These are phyloP conservation scores for Nymphicus hollandicus DNA, from an alignment of 2,113 vertebrate species.

Conservation along the genomic window DNA sequence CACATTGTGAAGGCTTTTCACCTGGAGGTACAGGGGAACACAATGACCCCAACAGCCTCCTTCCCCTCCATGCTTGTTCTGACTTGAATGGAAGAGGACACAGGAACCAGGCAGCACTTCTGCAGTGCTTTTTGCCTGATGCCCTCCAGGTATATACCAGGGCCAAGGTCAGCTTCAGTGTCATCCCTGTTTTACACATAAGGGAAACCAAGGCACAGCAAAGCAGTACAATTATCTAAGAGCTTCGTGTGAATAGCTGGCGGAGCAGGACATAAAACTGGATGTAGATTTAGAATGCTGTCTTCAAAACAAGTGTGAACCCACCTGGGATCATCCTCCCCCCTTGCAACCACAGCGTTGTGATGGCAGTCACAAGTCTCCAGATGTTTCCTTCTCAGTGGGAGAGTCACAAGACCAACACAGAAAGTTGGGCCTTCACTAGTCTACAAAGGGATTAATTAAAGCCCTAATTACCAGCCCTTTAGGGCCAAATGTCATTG, in stretches of 20 bases:
- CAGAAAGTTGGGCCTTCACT: conserved; percentile 8
- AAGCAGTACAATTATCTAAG: conserved; percentile 2
- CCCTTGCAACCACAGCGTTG: background rate
- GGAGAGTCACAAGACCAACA: background rate
- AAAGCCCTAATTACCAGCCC: background rate
- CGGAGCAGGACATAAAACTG: background rate
- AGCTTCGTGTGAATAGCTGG: conserved; percentile 30
- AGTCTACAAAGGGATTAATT: background rate
- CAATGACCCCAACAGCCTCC: background rate
- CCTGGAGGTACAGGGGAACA: background rate
- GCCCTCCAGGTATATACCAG: background rate
- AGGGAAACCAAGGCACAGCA: conserved; percentile 42
- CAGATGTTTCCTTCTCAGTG: background rate
- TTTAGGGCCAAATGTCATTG: background rate
- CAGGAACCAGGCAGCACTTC: background rate
- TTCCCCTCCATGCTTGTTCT: background rate
- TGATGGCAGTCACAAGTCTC: background rate
- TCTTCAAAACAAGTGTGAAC: background rate
- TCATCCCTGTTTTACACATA: background rate
- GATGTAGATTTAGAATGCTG: background rate
- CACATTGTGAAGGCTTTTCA: conserved; percentile 44
- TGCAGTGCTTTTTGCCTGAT: background rate
- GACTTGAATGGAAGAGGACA: background rate
- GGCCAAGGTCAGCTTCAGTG: background rate
- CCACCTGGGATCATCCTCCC: background rate